phyloP scores from a whole-genome alignment of 2,113 vertebrate genomes.

The Beaufortia kweichowensis region DNA sequence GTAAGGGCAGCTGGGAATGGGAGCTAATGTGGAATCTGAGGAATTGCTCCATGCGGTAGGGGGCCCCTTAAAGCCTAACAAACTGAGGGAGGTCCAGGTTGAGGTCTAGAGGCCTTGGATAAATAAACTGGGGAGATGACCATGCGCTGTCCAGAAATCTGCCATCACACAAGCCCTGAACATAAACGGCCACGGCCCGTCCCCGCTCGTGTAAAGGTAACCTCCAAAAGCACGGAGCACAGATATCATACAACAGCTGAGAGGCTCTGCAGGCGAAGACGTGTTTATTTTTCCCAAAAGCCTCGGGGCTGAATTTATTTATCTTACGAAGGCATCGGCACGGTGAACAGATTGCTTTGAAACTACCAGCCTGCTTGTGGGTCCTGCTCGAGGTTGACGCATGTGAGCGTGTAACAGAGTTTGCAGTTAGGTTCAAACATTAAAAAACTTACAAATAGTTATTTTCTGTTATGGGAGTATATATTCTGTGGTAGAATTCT shows the following conservation, averaged over 20 bases:
- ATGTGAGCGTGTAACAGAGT: background rate
- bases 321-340: slow-evolving; percentile 20
- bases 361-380: background rate
- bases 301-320: slow-evolving; percentile 36
- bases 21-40: slow-evolving; percentile 80
- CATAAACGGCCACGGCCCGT: slow-evolving; percentile 62
- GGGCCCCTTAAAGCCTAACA: slow-evolving; percentile 83
- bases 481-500: too few relatives aligned
- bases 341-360: slow-evolving; percentile 20
- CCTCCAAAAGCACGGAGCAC: slow-evolving; percentile 12
- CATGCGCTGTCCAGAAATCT: slow-evolving; percentile 79
- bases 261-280: slow-evolving; percentile 13
- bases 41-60: slow-evolving; percentile 79
- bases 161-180: slow-evolving; percentile 74
- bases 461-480: too few relatives aligned
- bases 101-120: slow-evolving; percentile 81
- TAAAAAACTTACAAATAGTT: background rate
- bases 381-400: background rate
- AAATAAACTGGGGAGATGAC: slow-evolving; percentile 82
- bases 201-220: slow-evolving; percentile 35
- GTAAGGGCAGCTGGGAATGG: slow-evolving; percentile 78
- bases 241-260: slow-evolving; percentile 48
- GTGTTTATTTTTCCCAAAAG: slow-evolving; percentile 52
- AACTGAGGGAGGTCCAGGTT: slow-evolving; percentile 83
- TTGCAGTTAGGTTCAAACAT: background rate